Base-by-base conservation (phyloP, 2,888 invertebrate species). In the Andrena trimmerana region DNA sequence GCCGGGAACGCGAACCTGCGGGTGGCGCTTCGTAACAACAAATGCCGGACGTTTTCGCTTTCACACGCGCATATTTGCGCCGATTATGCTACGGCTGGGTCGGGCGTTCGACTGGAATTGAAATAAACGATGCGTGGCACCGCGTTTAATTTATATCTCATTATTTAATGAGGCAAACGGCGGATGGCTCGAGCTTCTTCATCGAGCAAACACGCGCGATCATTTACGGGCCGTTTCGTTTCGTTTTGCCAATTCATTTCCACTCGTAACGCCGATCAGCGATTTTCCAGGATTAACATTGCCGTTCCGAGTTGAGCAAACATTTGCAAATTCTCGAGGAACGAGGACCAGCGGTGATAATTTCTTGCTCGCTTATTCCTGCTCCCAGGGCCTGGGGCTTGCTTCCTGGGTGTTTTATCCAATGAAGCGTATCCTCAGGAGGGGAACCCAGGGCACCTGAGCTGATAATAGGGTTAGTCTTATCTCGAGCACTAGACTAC, bases 141-240 rank as follows among this genome's bases (percentile, higher is more conserved):
- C 31, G 24, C 33, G 62, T 60, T 71, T 85, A 75, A 75, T 85
- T 84, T 75, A 75, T 67, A 57, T 69, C 70, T 81, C 62, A 78
- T 78, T 86, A 78, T 76, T 75, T 81, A 66, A 71, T 57, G 50
- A 70, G 63, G 65, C 52, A 52, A 78, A 76, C 67, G 48, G 65
- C 4, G n/a, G 33, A 6, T 16, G 29, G 13, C 31, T 54, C 24
- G 54, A 69, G 62, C 78, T 82, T 50, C 74, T 72, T 57, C 67
- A 42, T 16, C 27, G 33, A 33, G 69, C 65, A 10, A 20, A 57
- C 60, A n/a, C 63, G 36, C 65, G 36, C 50, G 63, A 74, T 67
- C 75, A 78, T 72, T 78, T 66, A 65, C 75, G 59, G 36, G n/a
- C 29, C 20, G 52, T 29, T 69, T 33, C 65, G 20, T 48, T 2